phyloP scores from a whole-genome alignment of 2,113 vertebrate genomes.

The Tringa solitaria region DNA sequence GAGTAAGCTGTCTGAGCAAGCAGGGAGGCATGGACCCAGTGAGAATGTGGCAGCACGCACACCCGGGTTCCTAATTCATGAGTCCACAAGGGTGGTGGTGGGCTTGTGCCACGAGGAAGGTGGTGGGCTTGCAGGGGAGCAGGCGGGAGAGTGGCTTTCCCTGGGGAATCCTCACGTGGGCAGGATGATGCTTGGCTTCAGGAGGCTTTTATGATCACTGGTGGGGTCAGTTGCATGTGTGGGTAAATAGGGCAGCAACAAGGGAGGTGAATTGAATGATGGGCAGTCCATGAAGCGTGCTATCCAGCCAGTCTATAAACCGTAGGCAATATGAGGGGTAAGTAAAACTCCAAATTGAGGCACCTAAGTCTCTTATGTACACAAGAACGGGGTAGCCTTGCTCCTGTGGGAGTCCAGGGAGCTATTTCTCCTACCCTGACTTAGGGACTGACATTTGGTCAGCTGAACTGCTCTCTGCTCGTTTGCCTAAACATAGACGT shows the following conservation, averaged over 20 bases:
- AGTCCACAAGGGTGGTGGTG: neutral
- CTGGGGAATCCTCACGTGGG: neutral
- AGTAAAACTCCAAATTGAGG: neutral
- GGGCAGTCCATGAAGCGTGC: neutral
- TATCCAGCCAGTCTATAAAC: neutral
- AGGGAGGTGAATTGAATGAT: neutral
- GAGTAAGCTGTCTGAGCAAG: neutral
- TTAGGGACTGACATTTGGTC: neutral
- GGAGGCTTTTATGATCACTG: neutral
- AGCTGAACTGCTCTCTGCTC: neutral
- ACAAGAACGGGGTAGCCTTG: neutral
- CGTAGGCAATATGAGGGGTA: neutral
- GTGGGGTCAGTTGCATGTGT: accelerated
- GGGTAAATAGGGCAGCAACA: neutral
- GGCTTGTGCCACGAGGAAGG: neutral
- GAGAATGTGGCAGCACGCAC: neutral
- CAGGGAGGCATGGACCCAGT: accelerated
- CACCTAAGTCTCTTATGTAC: neutral
- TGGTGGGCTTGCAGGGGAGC: neutral
- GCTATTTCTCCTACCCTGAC: neutral
- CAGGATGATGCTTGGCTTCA: neutral
- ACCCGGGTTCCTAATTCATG: accelerated
- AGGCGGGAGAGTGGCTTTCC: neutral
- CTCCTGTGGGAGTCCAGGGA: neutral
- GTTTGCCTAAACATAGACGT: neutral